Evolutionary conservation across 2,888 invertebrate species (phyloP).

Genomic region (Mycogona germanica): DNA sequence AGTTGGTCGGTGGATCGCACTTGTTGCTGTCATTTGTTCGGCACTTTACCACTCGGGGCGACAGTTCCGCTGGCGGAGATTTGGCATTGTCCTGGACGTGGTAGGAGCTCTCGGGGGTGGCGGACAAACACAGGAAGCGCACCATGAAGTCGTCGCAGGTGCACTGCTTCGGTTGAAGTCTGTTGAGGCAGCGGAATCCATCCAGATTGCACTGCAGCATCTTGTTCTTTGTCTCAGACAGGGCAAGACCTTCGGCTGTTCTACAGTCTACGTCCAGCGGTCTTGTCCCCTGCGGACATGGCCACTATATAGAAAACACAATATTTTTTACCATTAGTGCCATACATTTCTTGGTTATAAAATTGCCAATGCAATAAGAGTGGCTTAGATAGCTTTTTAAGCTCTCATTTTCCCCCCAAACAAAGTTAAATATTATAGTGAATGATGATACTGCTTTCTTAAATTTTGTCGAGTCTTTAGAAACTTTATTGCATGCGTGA

Average conservation of each 20-base stretch:
- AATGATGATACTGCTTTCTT: too few relatives aligned
- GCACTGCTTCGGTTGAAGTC: background rate
- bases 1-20: too few relatives aligned
- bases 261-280: conserved; percentile 13
- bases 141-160: conserved; percentile 13
- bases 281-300: conserved; percentile 5
- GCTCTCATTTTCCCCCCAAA: too few relatives aligned
- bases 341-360: background rate
- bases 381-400: background rate
- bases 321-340: background rate
- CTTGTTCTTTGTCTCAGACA: conserved; percentile 6
- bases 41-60: too few relatives aligned
- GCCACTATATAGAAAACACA: conserved; percentile 6
- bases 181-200: conserved; percentile 7
- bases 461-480: too few relatives aligned
- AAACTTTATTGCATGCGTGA: too few relatives aligned
- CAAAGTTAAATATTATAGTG: too few relatives aligned
- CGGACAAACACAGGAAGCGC: conserved; percentile 12
- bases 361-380: background rate
- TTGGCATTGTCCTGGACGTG: too few relatives aligned
- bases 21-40: too few relatives aligned
- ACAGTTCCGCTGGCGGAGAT: too few relatives aligned
- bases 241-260: background rate
- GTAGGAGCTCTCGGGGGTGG: too few relatives aligned
- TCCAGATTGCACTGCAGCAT: conserved; percentile 5